Evolutionary conservation across 2,888 invertebrate species (phyloP).

Genomic region (Chaetogeoica ovagalla): DNA sequence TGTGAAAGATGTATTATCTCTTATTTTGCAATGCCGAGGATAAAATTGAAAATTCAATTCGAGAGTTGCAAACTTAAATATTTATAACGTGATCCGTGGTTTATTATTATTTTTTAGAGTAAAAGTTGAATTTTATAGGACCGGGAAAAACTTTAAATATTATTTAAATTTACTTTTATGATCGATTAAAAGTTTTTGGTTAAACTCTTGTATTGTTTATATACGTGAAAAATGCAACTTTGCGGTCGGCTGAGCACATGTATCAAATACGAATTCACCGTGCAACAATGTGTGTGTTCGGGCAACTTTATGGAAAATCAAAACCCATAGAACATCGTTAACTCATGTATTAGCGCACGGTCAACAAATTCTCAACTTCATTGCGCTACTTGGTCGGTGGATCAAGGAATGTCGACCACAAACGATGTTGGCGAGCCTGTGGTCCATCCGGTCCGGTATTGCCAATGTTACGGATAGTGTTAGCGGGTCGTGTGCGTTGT

Average conservation of each 20-base stretch:
- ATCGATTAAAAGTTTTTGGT: constrained; percentile 20
- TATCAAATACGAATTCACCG: not conserved
- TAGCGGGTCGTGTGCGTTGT: too few species aligned
- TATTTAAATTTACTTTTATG: constrained; percentile 25
- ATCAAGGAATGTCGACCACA: too few species aligned
- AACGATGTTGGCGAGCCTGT: too few species aligned
- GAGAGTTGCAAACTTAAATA: not conserved
- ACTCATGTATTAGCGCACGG: not conserved
- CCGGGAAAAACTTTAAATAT: not conserved
- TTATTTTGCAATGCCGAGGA: too few species aligned
- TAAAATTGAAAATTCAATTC: too few species aligned
- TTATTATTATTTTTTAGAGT: not conserved
- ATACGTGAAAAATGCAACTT: not conserved
- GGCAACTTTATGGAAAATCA: constrained; percentile 17
- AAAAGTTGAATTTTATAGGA: constrained; percentile 6
- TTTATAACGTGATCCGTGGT: not conserved
- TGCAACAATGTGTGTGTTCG: not conserved
- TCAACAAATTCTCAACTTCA: not conserved
- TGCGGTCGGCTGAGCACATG: too few species aligned
- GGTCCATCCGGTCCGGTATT: too few species aligned
- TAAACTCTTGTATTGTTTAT: constrained; percentile 7
- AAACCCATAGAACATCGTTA: not conserved
- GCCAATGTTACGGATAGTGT: too few species aligned
- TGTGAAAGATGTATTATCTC: too few species aligned
- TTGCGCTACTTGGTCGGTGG: too few species aligned